Evolutionary conservation across 2,888 invertebrate genomes (phyloP).

Genomic region (Andrena chrysosceles): DNA sequence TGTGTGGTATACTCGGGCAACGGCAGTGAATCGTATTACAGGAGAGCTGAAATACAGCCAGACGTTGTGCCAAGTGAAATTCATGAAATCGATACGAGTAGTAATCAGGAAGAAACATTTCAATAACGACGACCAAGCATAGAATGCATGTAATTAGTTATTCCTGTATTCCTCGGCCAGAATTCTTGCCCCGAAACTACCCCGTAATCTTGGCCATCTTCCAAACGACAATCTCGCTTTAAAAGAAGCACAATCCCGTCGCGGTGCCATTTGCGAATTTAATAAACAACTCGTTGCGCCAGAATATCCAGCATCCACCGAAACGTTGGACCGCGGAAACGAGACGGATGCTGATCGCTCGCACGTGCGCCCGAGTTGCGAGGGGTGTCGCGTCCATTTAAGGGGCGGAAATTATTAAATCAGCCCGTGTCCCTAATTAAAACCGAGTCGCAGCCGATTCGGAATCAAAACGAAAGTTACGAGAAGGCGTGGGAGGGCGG

Average conservation of each 20-base stretch:
- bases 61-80: background rate
- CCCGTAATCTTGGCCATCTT: slow-evolving; percentile 7
- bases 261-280: background rate
- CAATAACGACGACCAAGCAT: too few relatives aligned
- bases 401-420: slow-evolving; percentile 57
- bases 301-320: too few relatives aligned
- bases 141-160: slow-evolving; percentile 16
- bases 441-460: slow-evolving; percentile 43
- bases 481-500: background rate
- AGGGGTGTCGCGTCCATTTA: slow-evolving; percentile 22
- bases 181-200: background rate
- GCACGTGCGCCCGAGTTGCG: slow-evolving; percentile 26
- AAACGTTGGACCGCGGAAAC: background rate
- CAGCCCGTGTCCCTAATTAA: slow-evolving; percentile 57
- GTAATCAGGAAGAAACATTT: background rate
- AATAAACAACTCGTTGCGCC: slow-evolving; percentile 1
- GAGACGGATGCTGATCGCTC: slow-evolving; percentile 7
- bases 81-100: background rate
- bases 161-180: slow-evolving; percentile 12
- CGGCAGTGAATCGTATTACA: background rate
- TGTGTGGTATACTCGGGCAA: background rate
- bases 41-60: background rate
- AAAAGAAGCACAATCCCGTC: background rate
- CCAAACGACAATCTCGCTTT: slow-evolving; percentile 14
- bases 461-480: slow-evolving; percentile 49